Percentiles rank a stretch among this genome's conserved stretches.
Conservation (phyloP, 1,140 invertebrate genomes). For the Caerostris darwini region DNA sequence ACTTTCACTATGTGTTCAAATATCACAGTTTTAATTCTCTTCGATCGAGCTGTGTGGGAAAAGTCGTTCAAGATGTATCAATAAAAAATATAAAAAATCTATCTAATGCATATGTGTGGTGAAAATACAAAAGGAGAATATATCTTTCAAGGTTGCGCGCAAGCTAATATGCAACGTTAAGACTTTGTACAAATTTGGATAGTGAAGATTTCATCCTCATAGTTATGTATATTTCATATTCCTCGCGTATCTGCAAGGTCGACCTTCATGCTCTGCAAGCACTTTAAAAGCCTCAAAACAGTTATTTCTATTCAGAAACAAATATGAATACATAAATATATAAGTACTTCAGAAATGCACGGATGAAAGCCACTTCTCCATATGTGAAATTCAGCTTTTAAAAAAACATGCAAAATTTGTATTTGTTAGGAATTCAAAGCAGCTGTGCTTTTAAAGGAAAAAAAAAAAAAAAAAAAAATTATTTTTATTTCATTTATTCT, state of each 20-base stretch:
- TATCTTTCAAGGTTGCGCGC: background rate
- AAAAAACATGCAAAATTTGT: background rate
- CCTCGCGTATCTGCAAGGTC: background rate
- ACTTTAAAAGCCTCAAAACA: background rate
- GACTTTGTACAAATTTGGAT: background rate
- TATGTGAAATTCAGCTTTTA: background rate
- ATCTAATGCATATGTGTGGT: too few species aligned
- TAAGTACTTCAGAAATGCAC: background rate
- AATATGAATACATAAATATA: too few species aligned
- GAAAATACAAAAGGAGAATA: too few species aligned
- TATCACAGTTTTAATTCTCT: background rate
- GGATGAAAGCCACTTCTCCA: background rate
- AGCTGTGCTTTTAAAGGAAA: too few species aligned
- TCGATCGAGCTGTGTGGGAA: background rate
- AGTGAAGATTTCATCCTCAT: background rate
- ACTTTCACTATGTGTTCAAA: background rate
- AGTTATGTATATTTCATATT: background rate
- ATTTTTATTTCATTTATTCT: background rate
- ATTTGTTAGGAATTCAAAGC: too few species aligned
- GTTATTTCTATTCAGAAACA: background rate
- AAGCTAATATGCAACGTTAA: background rate
- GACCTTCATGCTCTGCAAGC: background rate
- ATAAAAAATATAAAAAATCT: background rate
- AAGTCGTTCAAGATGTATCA: background rate
- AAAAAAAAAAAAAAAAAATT: background rate